Conservation (phyloP, 2,113 vertebrate species). For the Spea bombifrons region DNA sequence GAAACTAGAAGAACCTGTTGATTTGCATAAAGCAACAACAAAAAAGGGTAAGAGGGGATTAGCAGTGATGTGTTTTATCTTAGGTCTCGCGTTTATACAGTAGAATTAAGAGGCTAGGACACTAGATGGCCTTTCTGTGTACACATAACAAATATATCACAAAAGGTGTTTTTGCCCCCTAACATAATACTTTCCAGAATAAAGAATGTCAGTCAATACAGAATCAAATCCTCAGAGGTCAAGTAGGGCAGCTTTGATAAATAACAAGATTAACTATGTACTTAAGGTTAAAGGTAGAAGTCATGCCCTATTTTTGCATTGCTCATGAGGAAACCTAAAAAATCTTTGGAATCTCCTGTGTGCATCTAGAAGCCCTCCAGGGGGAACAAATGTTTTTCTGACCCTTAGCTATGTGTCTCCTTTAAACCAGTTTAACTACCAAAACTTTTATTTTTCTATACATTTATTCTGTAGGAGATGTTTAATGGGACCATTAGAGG, state of each 20-base stretch:
- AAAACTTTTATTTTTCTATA: neutral
- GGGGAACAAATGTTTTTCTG: constrained; percentile 45
- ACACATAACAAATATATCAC: constrained; percentile 15
- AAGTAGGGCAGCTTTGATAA: constrained; percentile 48
- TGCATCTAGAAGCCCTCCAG: constrained; percentile 28
- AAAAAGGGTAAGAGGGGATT: neutral
- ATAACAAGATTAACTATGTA: constrained; percentile 48
- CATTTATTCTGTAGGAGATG: neutral
- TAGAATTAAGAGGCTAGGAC: constrained; percentile 10
- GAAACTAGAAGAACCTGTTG: constrained; percentile 29
- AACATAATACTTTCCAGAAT: constrained; percentile 36
- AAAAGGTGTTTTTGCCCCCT: constrained; percentile 25
- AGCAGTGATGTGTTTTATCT: constrained; percentile 10
- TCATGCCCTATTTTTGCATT: constrained; percentile 45
- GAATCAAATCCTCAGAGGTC: constrained; percentile 38
- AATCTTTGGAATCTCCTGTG: constrained; percentile 44
- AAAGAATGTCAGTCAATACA: constrained; percentile 44
- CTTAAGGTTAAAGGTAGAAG: constrained; percentile 47
- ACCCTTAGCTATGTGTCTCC: constrained; percentile 18
- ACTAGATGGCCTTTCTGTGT: constrained; percentile 6
- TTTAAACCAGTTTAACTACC: constrained; percentile 8
- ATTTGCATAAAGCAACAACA: constrained; percentile 20
- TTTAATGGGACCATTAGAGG: neutral
- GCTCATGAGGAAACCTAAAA: constrained; percentile 42
- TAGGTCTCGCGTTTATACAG: constrained; percentile 18